Percentiles rank a stretch among this genome's conserved stretches.
Evolutionary conservation across 2,888 invertebrate genomes (phyloP).

Genomic region (Aphidoletes aphidimyza): DNA sequence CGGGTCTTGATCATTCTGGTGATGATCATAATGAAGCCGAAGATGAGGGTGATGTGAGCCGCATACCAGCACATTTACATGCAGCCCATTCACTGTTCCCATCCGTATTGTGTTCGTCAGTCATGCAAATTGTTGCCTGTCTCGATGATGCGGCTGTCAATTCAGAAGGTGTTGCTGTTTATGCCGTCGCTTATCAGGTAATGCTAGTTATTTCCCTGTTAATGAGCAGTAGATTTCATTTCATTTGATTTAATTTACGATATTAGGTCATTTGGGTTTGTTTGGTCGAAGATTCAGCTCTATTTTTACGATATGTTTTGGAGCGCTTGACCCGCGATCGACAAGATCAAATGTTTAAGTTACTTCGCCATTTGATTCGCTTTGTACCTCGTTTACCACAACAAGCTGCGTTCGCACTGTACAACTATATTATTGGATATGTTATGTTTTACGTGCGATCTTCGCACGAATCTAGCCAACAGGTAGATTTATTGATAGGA

Average conservation of each 20-base stretch:
- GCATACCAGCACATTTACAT: conserved; percentile 85
- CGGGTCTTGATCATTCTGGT: conserved; percentile 85
- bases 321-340: conserved; percentile 94
- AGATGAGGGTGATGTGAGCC: conserved; percentile 74
- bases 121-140: conserved; percentile 92
- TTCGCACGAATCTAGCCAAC: conserved; percentile 94
- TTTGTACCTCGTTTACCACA: conserved; percentile 93
- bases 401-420: conserved; percentile 97
- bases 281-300: conserved; percentile 95
- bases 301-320: conserved; percentile 94
- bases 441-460: conserved; percentile 99
- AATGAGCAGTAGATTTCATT: background rate
- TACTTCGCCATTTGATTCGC: conserved; percentile 88
- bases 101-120: conserved; percentile 94
- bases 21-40: conserved; percentile 88
- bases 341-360: conserved; percentile 94
- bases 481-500: conserved; percentile 63
- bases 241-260: background rate
- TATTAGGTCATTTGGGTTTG: conserved; percentile 94
- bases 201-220: conserved; percentile 58
- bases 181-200: conserved; percentile 95
- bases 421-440: conserved; percentile 99
- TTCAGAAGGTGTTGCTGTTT: conserved; percentile 92
- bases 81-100: conserved; percentile 96
- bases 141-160: conserved; percentile 97